Base-by-base conservation (phyloP, 2,797 vertebrate species). In the Phataginus tetradactyla region DNA sequence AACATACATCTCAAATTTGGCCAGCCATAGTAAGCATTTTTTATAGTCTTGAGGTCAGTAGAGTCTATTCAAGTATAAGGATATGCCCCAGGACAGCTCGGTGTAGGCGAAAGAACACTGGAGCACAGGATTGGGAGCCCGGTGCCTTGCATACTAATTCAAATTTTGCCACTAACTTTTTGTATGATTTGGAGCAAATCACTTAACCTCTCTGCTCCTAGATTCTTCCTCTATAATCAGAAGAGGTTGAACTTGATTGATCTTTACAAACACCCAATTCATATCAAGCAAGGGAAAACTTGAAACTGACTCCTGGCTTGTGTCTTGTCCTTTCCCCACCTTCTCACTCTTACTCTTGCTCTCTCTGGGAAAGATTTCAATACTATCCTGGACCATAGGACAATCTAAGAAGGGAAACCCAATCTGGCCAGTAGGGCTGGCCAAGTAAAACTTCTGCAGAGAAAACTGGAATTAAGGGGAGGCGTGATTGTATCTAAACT, bases 101-200 rank as follows among this genome's bases (percentile, higher is more conserved):
- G 9, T 68, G 5, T 78, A 45, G 14, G 32, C 23, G 39, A 34
- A 51, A 69, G 91, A 90, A 6, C 39, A 45, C 55, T 42, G 20
- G 9, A 55, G 34, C 74, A 32, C 55, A 75, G 39, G 29, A 80
- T 68, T 75, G 39, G 66, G 69, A 89, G 9, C 27, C 15, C 61
- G 74, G 39, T 42, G 11, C 61, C 72, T 61, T 86, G 55, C 27
- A 66, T 93, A 23, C 49, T 95, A 72, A 93, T 93, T 91, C 42
- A 93, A 63, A 32, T 49, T 51, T 10, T 80, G 25, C 57, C 34
- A 66, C 25, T 88, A 78, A 64, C 5, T 55, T 94, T 92, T 91
- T 89, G 37, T 75, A 45, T 89, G 71, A 84, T 92, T 90, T 90
- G 42, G 32, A 78, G 37, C 71, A 96, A 77, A 92, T 92, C 25